Percentiles rank a stretch among this genome's conserved stretches.
Evolutionary conservation across 2,888 invertebrate genomes (phyloP).

Genomic region (Lypha dubia): DNA sequence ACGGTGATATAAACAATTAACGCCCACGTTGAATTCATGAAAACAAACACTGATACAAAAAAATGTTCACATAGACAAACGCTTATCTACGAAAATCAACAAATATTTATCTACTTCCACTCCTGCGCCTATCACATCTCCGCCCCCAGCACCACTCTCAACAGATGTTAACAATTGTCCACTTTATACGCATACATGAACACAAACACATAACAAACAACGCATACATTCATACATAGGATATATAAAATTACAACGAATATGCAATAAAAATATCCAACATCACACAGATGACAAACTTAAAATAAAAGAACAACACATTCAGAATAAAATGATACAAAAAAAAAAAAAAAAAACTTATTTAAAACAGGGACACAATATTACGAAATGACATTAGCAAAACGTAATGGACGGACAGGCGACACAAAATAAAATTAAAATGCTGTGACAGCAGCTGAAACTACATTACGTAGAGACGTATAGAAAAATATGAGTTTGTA

Average conservation of each 20-base stretch:
- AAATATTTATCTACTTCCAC: slow-evolving; percentile 60
- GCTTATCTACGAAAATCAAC: slow-evolving; percentile 62
- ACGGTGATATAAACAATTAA: slow-evolving; percentile 66
- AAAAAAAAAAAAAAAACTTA: slow-evolving; percentile 17
- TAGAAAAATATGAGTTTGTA: too few relatives aligned
- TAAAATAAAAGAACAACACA: slow-evolving; percentile 40
- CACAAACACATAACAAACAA: background rate
- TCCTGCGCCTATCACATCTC: background rate
- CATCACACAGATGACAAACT: slow-evolving; percentile 54
- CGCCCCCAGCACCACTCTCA: slow-evolving; percentile 35
- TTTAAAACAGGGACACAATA: slow-evolving; percentile 46
- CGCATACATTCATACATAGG: background rate
- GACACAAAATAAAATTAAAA: slow-evolving; percentile 1
- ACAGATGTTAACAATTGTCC: slow-evolving; percentile 69
- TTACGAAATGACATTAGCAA: slow-evolving; percentile 62
- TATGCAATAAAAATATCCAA: slow-evolving; percentile 68
- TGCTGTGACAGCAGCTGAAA: slow-evolving; percentile 60
- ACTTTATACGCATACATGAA: slow-evolving; percentile 36
- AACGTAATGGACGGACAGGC: slow-evolving; percentile 10
- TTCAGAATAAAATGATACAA: background rate
- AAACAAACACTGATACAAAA: slow-evolving; percentile 28
- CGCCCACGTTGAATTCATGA: slow-evolving; percentile 57
- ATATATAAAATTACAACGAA: slow-evolving; percentile 59
- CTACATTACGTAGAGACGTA: slow-evolving; percentile 7
- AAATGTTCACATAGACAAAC: slow-evolving; percentile 31